A percentile compares a stretch with the other conserved stretches of the same genome.
These are phyloP conservation scores for Picathartes gymnocephalus DNA, from an alignment of 2,113 vertebrate species.

Conservation along the genomic window DNA sequence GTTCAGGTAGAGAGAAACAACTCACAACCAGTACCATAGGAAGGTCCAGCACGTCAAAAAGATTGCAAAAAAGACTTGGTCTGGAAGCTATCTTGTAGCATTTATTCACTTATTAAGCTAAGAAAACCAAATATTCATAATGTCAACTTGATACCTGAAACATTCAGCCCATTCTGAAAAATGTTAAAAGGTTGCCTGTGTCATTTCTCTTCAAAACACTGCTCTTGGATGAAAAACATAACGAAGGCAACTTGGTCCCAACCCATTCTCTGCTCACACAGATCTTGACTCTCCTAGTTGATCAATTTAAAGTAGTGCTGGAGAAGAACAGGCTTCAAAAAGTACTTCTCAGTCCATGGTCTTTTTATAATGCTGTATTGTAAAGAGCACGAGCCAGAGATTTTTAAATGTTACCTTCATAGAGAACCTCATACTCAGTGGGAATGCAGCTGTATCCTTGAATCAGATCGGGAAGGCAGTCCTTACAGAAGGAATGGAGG, in stretches of 20 bases:
- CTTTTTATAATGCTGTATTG: neutral
- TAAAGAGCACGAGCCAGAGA: neutral
- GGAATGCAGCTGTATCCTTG: slow-evolving; percentile 53
- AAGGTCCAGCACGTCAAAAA: neutral
- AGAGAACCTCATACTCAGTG: neutral
- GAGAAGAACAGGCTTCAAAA: neutral
- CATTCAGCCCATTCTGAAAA: neutral
- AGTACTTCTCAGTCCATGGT: neutral
- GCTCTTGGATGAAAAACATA: neutral
- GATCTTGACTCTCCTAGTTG: neutral
- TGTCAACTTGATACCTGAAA: neutral
- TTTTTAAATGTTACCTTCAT: slow-evolving; percentile 49
- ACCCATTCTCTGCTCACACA: neutral
- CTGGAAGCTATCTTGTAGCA: neutral
- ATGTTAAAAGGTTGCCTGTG: neutral
- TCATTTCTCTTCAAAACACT: neutral
- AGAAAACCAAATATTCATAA: neutral
- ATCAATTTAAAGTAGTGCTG: neutral
- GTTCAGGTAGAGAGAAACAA: neutral
- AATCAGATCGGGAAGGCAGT: slow-evolving; percentile 72
- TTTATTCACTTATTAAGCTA: neutral
- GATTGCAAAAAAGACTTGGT: neutral
- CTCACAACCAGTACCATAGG: neutral
- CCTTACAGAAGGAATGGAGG: slow-evolving; percentile 84
- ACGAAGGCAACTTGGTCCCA: neutral